phyloP scores from a whole-genome alignment of 1,140 invertebrate species.

The Caenorhabditis tropicalis region DNA sequence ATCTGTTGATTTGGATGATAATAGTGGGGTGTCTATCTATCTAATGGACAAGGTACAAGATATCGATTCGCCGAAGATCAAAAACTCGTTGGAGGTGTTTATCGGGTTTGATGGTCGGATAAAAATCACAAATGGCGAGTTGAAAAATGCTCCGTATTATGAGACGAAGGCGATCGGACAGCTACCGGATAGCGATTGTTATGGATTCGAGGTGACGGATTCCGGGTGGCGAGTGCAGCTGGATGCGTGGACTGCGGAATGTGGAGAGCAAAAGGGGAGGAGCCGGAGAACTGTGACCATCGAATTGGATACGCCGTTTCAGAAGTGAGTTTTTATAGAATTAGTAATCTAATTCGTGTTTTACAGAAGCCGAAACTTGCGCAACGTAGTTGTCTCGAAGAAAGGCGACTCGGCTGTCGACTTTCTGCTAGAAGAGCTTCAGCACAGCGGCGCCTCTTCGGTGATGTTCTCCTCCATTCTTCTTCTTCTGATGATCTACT shows the following conservation, averaged over 20 bases:
- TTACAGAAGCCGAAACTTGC: conserved; percentile 43
- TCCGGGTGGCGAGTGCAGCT: conserved; percentile 66
- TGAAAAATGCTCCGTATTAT: conserved; percentile 47
- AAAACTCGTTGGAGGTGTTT: conserved; percentile 56
- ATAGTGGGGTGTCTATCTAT: conserved; percentile 51
- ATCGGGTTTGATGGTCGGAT: conserved; percentile 67
- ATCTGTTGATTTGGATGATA: conserved; percentile 42
- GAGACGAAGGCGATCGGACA: conserved; percentile 54
- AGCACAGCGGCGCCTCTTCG: conserved; percentile 14
- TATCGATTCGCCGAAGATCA: conserved; percentile 48
- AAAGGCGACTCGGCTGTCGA: conserved; percentile 67
- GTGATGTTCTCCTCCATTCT: neutral
- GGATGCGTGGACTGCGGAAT: conserved; percentile 63
- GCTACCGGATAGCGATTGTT: conserved; percentile 34
- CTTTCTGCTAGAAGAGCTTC: conserved; percentile 64
- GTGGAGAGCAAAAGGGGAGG: conserved; percentile 45
- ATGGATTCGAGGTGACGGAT: conserved; percentile 61
- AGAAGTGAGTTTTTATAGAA: conserved; percentile 27
- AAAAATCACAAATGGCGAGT: conserved; percentile 63
- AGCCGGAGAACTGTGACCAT: neutral
- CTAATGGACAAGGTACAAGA: conserved; percentile 52
- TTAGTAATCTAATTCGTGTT: neutral
- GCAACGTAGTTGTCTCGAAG: conserved; percentile 66
- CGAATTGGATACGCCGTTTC: conserved; percentile 40
- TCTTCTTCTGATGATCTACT: conserved; percentile 6